These are phyloP conservation scores for Caenorhabditis zanzibari DNA, from an alignment of 2,888 invertebrate genomes.

Conservation along the genomic window DNA sequence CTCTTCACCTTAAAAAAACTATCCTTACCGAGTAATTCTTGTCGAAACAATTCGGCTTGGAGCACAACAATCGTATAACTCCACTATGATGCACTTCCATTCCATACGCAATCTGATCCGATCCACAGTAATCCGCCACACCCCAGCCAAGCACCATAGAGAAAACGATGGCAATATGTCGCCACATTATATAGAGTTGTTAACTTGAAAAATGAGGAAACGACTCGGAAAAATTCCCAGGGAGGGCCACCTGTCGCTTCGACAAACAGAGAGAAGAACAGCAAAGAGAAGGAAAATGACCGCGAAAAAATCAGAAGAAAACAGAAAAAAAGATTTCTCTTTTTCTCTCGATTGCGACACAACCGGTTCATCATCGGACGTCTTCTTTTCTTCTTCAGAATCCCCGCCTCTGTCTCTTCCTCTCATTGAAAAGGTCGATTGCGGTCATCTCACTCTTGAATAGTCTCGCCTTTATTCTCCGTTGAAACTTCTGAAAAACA, in stretches of 20 bases:
- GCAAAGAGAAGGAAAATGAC: slow-evolving; percentile 42
- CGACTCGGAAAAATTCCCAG: neutral
- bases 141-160: neutral
- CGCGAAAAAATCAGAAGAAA: slow-evolving; percentile 61
- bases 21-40: slow-evolving; percentile 64
- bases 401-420: slow-evolving; percentile 18
- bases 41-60: slow-evolving; percentile 64
- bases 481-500: slow-evolving; percentile 48
- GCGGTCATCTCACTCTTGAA: slow-evolving; percentile 55
- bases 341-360: slow-evolving; percentile 56
- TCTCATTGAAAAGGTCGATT: slow-evolving; percentile 28
- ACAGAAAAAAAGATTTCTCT: slow-evolving; percentile 20
- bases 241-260: slow-evolving; percentile 36
- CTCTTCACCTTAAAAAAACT: no score
- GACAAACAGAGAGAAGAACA: slow-evolving; percentile 49
- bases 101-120: slow-evolving; percentile 61
- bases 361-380: slow-evolving; percentile 58
- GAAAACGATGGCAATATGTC: neutral
- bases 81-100: slow-evolving; percentile 66
- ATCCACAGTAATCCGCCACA: slow-evolving; percentile 62
- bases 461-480: slow-evolving; percentile 34
- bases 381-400: slow-evolving; percentile 20
- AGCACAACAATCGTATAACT: slow-evolving; percentile 58
- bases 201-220: slow-evolving; percentile 15
- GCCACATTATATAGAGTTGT: slow-evolving; percentile 23